These are phyloP conservation scores for Melanargia galathea DNA, from an alignment of 2,888 invertebrate species.

Conservation along the genomic window DNA sequence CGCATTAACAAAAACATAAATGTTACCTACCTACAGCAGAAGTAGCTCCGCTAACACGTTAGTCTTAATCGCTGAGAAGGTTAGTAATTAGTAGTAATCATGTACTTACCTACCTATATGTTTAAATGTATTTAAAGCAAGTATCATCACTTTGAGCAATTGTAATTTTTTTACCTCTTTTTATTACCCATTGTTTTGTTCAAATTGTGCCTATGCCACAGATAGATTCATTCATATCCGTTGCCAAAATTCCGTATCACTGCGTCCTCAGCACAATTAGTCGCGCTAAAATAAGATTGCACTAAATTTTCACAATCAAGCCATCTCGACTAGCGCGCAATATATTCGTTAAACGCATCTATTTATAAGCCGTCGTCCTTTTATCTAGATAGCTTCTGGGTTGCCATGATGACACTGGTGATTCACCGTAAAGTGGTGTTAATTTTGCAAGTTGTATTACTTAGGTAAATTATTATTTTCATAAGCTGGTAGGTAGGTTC, in stretches of 20 bases:
- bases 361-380: slow-evolving; percentile 41
- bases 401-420: slow-evolving; percentile 30
- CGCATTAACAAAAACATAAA: too few relatives aligned
- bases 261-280: slow-evolving; percentile 69
- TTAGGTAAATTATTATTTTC: slow-evolving; percentile 12
- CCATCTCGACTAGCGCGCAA: slow-evolving; percentile 51
- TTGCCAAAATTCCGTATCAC: slow-evolving; percentile 43
- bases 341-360: slow-evolving; percentile 47
- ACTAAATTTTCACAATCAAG: slow-evolving; percentile 67
- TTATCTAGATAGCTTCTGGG: slow-evolving; percentile 41
- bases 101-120: too few relatives aligned
- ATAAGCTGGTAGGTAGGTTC: slow-evolving; percentile 17
- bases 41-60: too few relatives aligned
- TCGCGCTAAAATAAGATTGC: slow-evolving; percentile 65
- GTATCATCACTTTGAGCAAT: too few relatives aligned
- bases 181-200: background rate
- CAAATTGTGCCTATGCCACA: slow-evolving; percentile 13
- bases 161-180: too few relatives aligned
- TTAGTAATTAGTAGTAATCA: too few relatives aligned
- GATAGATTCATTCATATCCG: slow-evolving; percentile 34
- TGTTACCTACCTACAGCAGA: too few relatives aligned
- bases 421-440: slow-evolving; percentile 24
- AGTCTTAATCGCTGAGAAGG: too few relatives aligned
- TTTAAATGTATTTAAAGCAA: too few relatives aligned
- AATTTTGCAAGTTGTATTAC: slow-evolving; percentile 15